phyloP scores from a whole-genome alignment of 2,797 vertebrate genomes.

The Neosalanx taihuensis region DNA sequence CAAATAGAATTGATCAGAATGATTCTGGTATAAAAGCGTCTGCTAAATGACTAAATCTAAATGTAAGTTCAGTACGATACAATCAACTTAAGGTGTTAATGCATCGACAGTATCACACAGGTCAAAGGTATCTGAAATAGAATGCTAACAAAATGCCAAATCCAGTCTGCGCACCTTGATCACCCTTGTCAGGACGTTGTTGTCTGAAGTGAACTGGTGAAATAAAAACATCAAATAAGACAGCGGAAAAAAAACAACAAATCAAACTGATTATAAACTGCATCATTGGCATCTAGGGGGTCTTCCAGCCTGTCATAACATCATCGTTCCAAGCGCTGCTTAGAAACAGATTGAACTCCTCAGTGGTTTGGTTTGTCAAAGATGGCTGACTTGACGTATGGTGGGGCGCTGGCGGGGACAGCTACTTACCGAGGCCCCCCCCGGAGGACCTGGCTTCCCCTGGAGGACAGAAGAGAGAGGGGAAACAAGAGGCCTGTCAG shows the following conservation, averaged over 20 bases:
- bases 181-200: conserved; percentile 67
- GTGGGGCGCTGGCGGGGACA: conserved; percentile 22
- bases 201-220: conserved; percentile 60
- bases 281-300: background rate
- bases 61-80: too few species aligned
- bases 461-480: conserved; percentile 52
- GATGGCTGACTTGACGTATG: conserved; percentile 41
- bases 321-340: background rate
- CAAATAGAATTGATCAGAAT: background rate
- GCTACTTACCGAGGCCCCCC: conserved; percentile 70
- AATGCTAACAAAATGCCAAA: too few species aligned
- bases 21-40: too few species aligned
- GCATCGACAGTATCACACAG: too few species aligned
- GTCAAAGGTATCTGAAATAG: too few species aligned
- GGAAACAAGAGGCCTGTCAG: conserved; percentile 44
- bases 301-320: background rate
- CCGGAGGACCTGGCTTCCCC: conserved; percentile 82
- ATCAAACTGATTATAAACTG: background rate
- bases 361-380: conserved; percentile 32
- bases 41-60: too few species aligned
- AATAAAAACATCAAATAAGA: conserved; percentile 21
- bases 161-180: conserved; percentile 72
- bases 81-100: too few species aligned
- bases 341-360: conserved; percentile 15
- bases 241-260: background rate